These are phyloP conservation scores for Macrocentrus cingulum DNA, from an alignment of 1,140 invertebrate genomes.

Conservation along the genomic window DNA sequence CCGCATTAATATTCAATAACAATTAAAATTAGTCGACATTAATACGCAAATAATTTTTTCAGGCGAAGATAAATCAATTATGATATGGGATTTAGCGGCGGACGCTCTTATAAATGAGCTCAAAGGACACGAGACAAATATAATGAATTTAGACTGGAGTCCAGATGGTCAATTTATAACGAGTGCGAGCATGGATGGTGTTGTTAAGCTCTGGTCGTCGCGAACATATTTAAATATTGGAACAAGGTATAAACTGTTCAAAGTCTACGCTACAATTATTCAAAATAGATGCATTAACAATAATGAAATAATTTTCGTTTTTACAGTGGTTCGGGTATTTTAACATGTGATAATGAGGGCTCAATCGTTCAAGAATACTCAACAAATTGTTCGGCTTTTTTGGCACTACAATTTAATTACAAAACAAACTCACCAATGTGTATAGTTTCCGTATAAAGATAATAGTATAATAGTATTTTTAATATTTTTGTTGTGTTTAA, in stretches of 20 bases:
- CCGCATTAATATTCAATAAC: too few species aligned
- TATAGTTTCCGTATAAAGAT: conserved; percentile 46
- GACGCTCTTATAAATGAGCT: conserved; percentile 65
- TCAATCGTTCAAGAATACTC: conserved; percentile 42
- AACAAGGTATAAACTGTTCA: conserved; percentile 49
- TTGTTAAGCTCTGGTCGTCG: conserved; percentile 65
- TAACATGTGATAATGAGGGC: conserved; percentile 34
- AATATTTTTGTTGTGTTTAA: not conserved
- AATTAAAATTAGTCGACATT: too few species aligned
- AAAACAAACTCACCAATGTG: conserved; percentile 55
- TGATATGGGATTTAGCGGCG: conserved; percentile 71
- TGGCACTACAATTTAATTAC: conserved; percentile 51
- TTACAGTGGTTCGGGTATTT: conserved; percentile 45
- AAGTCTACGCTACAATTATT: conserved; percentile 6
- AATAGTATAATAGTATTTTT: not conserved
- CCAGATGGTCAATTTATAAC: conserved; percentile 64
- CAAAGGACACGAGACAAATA: conserved; percentile 63
- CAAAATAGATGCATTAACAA: conserved; percentile 7
- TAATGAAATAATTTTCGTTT: conserved; percentile 11
- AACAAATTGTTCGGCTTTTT: conserved; percentile 53
- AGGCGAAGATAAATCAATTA: conserved; percentile 69
- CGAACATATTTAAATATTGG: conserved; percentile 46
- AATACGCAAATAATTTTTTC: conserved; percentile 16
- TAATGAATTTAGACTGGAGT: conserved; percentile 67
- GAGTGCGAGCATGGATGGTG: conserved; percentile 64